phyloP scores from a whole-genome alignment of 2,888 invertebrate species.

The Megastigmus dorsalis region DNA sequence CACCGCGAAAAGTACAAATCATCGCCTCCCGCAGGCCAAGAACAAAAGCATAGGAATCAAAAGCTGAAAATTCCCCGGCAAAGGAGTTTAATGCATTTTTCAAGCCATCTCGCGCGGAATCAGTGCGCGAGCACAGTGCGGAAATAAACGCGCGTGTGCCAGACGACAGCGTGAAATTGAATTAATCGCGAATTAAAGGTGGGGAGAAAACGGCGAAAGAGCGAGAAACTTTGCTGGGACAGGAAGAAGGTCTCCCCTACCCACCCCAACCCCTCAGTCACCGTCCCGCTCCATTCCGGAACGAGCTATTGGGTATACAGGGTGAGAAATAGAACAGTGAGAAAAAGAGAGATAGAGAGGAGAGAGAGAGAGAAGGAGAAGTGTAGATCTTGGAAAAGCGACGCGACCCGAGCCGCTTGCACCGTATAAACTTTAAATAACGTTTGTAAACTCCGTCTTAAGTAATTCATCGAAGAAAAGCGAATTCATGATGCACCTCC shows the following conservation, averaged over 20 bases:
- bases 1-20: too few relatives aligned
- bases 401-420: conserved; percentile 31
- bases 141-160: conserved; percentile 54
- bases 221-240: not conserved
- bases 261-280: too few relatives aligned
- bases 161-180: conserved; percentile 63
- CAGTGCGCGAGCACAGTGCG: conserved; percentile 44
- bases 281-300: too few relatives aligned
- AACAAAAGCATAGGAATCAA: conserved; percentile 17
- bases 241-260: not conserved
- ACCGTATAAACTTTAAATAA: conserved; percentile 63
- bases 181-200: conserved; percentile 64
- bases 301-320: conserved; percentile 26
- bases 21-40: too few relatives aligned
- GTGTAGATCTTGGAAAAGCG: not conserved
- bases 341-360: conserved; percentile 2
- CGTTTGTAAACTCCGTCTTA: conserved; percentile 62
- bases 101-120: not conserved
- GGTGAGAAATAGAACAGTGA: conserved; percentile 11
- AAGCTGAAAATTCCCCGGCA: conserved; percentile 24
- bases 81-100: conserved; percentile 40
- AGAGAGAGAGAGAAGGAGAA: not conserved
- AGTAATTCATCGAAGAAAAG: conserved; percentile 62
- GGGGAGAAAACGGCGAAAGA: conserved; percentile 31
- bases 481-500: conserved; percentile 56